These are phyloP conservation scores for Tricholauxania praeusta DNA, from an alignment of 2,888 invertebrate species.

Conservation along the genomic window DNA sequence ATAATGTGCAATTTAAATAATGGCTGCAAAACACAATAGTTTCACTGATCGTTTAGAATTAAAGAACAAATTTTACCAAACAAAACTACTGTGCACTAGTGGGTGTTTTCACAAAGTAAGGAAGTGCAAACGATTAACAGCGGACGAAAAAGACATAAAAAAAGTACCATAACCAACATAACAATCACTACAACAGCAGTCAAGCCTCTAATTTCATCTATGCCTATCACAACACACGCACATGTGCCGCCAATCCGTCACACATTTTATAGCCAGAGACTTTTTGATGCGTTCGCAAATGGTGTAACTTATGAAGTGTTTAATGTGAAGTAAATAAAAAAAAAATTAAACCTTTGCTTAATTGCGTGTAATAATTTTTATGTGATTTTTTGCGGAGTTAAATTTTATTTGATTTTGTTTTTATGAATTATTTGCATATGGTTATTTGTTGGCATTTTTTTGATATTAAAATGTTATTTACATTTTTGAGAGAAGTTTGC, in stretches of 20 bases:
- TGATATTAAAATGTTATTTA: background rate
- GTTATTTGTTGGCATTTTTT: background rate
- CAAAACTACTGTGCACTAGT: too few species aligned
- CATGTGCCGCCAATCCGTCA: background rate
- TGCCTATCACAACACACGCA: background rate
- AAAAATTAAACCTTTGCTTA: background rate
- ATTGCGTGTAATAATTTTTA: conserved; percentile 7
- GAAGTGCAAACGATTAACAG: too few species aligned
- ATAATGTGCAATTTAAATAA: too few species aligned
- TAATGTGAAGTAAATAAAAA: conserved; percentile 23
- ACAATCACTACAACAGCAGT: too few species aligned
- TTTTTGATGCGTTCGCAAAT: conserved; percentile 19
- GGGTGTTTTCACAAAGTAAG: too few species aligned
- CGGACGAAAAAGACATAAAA: too few species aligned
- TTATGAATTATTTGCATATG: background rate
- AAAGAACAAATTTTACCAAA: too few species aligned
- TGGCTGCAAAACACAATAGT: too few species aligned
- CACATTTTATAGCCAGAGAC: background rate
- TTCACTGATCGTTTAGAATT: too few species aligned
- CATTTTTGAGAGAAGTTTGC: background rate
- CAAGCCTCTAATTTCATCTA: too few species aligned
- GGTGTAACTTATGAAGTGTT: conserved; percentile 23
- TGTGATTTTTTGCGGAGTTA: conserved; percentile 2
- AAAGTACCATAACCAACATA: too few species aligned
- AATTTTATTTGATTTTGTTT: background rate